Evolutionary conservation across 2,888 invertebrate species (phyloP).

Genomic region (Sepioteuthis lessoniana): DNA sequence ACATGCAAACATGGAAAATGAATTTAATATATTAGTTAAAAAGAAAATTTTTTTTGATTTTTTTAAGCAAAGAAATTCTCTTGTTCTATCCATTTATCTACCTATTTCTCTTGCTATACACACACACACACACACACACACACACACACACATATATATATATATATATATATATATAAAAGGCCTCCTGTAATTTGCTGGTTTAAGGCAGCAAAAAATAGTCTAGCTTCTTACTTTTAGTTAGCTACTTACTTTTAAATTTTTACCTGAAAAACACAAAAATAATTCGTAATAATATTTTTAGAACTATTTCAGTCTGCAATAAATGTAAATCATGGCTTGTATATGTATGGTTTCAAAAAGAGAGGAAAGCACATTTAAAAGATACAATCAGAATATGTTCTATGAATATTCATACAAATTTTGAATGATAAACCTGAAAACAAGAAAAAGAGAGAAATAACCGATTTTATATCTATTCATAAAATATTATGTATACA

Average conservation of each 20-base stretch:
- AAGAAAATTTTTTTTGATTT: no score
- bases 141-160: no score
- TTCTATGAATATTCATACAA: conserved; percentile 8
- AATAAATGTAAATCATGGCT: conserved; percentile 15
- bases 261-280: background rate
- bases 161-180: background rate
- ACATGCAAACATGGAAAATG: no score
- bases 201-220: background rate
- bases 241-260: background rate
- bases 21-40: no score
- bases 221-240: background rate
- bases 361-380: conserved; percentile 23
- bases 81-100: no score
- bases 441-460: background rate
- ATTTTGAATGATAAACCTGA: background rate
- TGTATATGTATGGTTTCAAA: background rate
- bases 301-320: conserved; percentile 6
- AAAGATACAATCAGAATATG: conserved; percentile 21
- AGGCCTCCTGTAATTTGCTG: background rate
- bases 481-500: conserved; percentile 33
- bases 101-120: no score
- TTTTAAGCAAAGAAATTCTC: no score
- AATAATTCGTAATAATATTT: background rate
- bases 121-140: no score
- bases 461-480: conserved; percentile 21